Conservation (phyloP, 2,888 invertebrate genomes). For the Falcaria lacertinaria region DNA sequence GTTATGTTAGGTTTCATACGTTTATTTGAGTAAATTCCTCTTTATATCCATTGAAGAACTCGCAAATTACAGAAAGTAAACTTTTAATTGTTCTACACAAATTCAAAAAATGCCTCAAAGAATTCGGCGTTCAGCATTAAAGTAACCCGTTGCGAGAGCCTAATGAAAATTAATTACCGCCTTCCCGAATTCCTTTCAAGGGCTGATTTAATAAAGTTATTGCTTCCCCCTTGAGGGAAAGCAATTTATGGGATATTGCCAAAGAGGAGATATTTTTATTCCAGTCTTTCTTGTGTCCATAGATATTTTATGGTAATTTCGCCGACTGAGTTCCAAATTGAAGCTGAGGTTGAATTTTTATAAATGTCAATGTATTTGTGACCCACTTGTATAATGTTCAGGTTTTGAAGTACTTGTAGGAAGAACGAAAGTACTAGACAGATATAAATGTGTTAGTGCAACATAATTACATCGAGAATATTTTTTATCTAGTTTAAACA, state of each 20-base stretch:
- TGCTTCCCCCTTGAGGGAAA: slow-evolving; percentile 25
- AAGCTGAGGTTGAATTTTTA: too few species aligned
- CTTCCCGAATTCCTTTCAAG: slow-evolving; percentile 29
- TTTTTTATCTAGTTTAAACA: too few species aligned
- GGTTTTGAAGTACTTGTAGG: too few species aligned
- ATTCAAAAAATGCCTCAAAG: slow-evolving; percentile 7
- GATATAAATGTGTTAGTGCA: too few species aligned
- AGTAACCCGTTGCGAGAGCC: slow-evolving; percentile 25
- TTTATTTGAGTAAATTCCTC: not conserved
- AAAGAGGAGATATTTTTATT: slow-evolving; percentile 3
- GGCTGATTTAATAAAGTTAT: slow-evolving; percentile 44
- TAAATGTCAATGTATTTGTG: too few species aligned
- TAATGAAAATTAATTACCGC: slow-evolving; percentile 52
- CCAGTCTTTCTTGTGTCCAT: not conserved
- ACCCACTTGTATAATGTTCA: too few species aligned
- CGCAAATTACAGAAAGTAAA: not conserved
- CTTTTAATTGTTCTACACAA: not conserved
- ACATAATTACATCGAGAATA: too few species aligned
- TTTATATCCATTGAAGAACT: not conserved
- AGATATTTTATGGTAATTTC: slow-evolving; percentile 5
- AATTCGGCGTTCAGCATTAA: slow-evolving; percentile 21
- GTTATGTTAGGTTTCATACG: not conserved
- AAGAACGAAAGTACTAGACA: too few species aligned
- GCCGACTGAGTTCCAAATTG: not conserved
- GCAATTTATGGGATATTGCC: slow-evolving; percentile 18